phyloP scores from a whole-genome alignment of 2,113 vertebrate species.

The Orientallactaga bullata region DNA sequence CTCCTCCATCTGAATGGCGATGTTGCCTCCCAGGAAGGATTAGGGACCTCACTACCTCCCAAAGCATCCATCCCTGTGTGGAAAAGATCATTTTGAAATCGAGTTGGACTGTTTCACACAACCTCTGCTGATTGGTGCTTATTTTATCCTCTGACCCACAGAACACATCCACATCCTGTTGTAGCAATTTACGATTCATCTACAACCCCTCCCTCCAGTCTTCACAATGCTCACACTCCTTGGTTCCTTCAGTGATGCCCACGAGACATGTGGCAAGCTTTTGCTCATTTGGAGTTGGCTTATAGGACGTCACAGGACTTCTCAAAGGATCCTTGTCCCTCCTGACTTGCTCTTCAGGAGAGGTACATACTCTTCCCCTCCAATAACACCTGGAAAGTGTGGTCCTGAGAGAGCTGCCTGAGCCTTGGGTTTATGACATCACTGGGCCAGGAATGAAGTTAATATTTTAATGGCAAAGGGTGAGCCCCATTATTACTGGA shows the following conservation, averaged over 20 bases:
- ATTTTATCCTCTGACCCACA: background rate
- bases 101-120: conserved; percentile 1
- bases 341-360: background rate
- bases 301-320: background rate
- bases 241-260: background rate
- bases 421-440: conserved; percentile 65
- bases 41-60: background rate
- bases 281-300: background rate
- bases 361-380: background rate
- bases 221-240: background rate
- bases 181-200: background rate
- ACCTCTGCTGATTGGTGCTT: background rate
- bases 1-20: background rate
- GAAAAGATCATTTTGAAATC: background rate
- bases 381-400: conserved; percentile 7
- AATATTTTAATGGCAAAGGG: conserved; percentile 76
- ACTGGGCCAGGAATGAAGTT: conserved; percentile 67
- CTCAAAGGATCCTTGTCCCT: background rate
- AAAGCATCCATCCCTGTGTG: background rate
- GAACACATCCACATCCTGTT: background rate
- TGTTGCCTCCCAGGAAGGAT: background rate
- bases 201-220: background rate
- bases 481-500: conserved; percentile 78
- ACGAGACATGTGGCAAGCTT: background rate
- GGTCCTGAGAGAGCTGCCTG: conserved; percentile 20